Percentiles rank a stretch among this genome's conserved stretches.
Conservation (phyloP, 2,113 vertebrate species). For the Elaphurus davidianus region DNA sequence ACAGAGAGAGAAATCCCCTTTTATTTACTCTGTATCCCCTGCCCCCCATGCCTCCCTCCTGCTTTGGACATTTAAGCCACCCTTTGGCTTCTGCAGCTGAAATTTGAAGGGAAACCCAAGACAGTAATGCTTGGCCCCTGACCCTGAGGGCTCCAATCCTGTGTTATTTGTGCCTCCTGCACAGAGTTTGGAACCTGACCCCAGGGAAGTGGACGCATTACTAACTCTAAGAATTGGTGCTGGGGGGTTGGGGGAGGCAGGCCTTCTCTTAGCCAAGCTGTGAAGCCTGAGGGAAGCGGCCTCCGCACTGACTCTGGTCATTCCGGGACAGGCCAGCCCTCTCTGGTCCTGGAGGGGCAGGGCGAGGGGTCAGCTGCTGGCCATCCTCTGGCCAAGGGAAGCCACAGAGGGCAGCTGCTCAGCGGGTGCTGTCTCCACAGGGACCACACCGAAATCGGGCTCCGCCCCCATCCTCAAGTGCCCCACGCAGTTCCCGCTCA, state of each 20-base stretch:
- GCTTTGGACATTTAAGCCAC: conserved; percentile 20
- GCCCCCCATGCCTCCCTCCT: background rate
- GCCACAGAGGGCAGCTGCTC: background rate
- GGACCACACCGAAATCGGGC: conserved; percentile 83
- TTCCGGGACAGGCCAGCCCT: background rate
- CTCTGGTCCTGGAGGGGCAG: background rate
- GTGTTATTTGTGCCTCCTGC: background rate
- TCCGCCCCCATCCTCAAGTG: conserved; percentile 87
- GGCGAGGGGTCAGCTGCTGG: background rate
- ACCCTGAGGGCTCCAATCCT: background rate
- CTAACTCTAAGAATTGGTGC: background rate
- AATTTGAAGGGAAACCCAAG: conserved; percentile 33
- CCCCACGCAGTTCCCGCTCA: conserved; percentile 88
- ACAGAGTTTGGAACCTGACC: background rate
- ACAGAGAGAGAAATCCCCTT: conserved; percentile 36
- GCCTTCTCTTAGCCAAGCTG: background rate
- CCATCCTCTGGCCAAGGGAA: background rate
- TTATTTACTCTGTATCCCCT: background rate
- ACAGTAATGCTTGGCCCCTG: background rate
- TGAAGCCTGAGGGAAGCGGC: background rate
- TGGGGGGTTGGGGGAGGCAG: background rate
- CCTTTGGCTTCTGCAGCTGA: conserved; percentile 8
- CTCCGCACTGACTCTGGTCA: background rate
- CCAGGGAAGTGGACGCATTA: background rate
- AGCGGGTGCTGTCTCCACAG: conserved; percentile 76